A percentile compares a stretch with the other conserved stretches of the same genome.
Conservation (phyloP, 1,140 invertebrate species). For the Bombus waltoni region DNA sequence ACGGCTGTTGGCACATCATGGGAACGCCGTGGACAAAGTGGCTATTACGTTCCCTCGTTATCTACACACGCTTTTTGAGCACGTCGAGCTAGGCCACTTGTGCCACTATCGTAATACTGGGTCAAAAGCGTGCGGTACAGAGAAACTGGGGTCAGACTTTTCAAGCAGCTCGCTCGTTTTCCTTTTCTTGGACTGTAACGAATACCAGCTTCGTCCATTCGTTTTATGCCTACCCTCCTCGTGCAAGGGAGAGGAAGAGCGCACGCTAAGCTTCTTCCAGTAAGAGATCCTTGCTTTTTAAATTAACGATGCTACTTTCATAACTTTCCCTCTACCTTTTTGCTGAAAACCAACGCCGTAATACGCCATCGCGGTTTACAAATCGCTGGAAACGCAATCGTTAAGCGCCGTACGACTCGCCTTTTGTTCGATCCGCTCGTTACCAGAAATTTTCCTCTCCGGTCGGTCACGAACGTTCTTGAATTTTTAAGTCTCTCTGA, state of each 20-base stretch:
- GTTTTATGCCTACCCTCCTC: constrained; percentile 17
- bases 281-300: constrained; percentile 48
- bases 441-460: too few species aligned
- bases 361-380: constrained; percentile 14
- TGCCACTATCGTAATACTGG: constrained; percentile 27
- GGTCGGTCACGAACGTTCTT: background rate
- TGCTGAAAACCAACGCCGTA: background rate
- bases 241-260: background rate
- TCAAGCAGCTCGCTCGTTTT: constrained; percentile 30
- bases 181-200: constrained; percentile 44
- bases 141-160: constrained; percentile 21
- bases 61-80: constrained; percentile 58
- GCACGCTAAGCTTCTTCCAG: constrained; percentile 4
- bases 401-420: background rate
- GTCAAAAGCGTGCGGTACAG: constrained; percentile 52
- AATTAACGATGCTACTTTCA: constrained; percentile 52
- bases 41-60: constrained; percentile 66
- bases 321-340: constrained; percentile 22
- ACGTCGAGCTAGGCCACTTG: constrained; percentile 36
- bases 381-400: background rate
- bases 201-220: constrained; percentile 28
- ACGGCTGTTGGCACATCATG: constrained; percentile 38
- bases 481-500: background rate
- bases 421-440: too few species aligned
- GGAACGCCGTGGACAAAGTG: constrained; percentile 57